Evolutionary conservation across 2,113 vertebrate genomes (phyloP), one percentile per base, ranked within the genome.

Genomic region (Muntiacus muntjak): DNA sequence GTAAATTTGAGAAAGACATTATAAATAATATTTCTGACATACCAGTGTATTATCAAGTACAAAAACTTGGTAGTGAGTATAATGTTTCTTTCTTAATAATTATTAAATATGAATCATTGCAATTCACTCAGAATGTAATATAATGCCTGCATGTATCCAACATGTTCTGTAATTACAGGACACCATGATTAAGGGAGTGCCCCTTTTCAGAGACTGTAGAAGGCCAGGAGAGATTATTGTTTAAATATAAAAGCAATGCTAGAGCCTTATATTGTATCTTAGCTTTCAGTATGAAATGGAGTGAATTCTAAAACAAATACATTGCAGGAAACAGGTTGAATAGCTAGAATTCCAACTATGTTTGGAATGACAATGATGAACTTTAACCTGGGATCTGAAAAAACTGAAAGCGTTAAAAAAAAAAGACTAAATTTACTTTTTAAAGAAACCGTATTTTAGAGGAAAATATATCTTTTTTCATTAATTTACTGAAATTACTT

Each of bases 151-250:
- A 26, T 74, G 28, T 92, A 16, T 87, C 54, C 43, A 4, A 81
- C 15, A n/a, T 81, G 64, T 84, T 92, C 58, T 87, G 1, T 92
- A 96, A 97, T 81, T 97, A 92, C 67, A 95, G 47, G 26, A 54
- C 21, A 62, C 28, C 94, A 7, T 79, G 84, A 96, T 93, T 97
- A 97, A 79, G 28, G 64, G 52, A 84, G 21, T 79, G 45, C 36
- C 79, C 92, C 40, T 50, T 94, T 97, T 74, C 78, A 82, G 50
- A 96, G 96, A 74, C 91, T 28, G n/a, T 17, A 93, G 76, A 82
- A 91, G 85, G 55, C 87, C 64, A 79, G 89, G 86, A 94, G 87
- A 62, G 13, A n/a, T 90, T 55, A 74, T 47, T 92, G 58, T 81
- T 58, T 94, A 58, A 94, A 64, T 83, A 26, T 84, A 52, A 25